A percentile compares a stretch with the other conserved stretches of the same genome.
Evolutionary conservation across 2,888 invertebrate species (phyloP).

Genomic region (Drosophila flavopinicola): DNA sequence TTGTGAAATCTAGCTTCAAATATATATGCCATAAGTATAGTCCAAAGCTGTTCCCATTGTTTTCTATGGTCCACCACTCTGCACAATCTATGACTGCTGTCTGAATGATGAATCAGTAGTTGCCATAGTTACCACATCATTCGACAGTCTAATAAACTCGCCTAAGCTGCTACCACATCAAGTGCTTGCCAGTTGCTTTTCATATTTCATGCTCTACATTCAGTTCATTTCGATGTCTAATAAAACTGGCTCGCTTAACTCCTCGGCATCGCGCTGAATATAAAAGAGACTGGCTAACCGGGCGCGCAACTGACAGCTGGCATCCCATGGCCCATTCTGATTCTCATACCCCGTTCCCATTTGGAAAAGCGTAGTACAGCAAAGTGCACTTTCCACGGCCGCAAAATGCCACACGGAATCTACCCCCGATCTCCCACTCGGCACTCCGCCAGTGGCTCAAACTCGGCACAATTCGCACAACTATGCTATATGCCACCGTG

Average conservation of each 20-base stretch:
- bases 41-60: no score
- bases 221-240: constrained; percentile 38
- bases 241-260: constrained; percentile 50
- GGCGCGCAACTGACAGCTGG: constrained; percentile 61
- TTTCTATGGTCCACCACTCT: no score
- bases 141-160: constrained; percentile 12
- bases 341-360: not conserved
- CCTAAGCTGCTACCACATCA: constrained; percentile 6
- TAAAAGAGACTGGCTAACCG: constrained; percentile 20
- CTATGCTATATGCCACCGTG: constrained; percentile 32
- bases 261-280: constrained; percentile 27
- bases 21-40: no score
- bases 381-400: constrained; percentile 76
- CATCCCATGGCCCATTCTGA: constrained; percentile 17
- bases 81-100: not conserved
- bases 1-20: no score
- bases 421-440: not conserved
- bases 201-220: constrained; percentile 7
- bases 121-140: constrained; percentile 1
- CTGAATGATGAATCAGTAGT: not conserved
- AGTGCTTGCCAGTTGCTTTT: constrained; percentile 17
- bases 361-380: constrained; percentile 58
- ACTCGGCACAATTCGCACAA: constrained; percentile 15
- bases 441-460: not conserved
- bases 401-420: constrained; percentile 56